Evolutionary conservation across 2,888 invertebrate species (phyloP), one percentile per base, ranked within the genome.

Genomic region (Drosophila putrida): DNA sequence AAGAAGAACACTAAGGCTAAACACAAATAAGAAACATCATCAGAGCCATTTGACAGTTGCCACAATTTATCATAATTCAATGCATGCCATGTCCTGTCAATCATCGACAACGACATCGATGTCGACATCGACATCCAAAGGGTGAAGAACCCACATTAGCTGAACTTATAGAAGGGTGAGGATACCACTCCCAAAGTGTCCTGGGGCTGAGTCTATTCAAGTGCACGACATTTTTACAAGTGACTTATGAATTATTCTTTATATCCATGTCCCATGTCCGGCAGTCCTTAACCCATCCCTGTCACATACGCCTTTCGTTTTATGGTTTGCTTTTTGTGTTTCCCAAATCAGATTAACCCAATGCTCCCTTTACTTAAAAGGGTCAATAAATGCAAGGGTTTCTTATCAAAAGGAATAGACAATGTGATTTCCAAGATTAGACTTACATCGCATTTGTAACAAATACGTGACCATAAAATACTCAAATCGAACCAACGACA

Each of bases 31-130:
- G 74, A 69, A 80, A 71, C 77, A 79, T 79, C 78, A 82, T 80
- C 84, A 72, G 62, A 76, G 82, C 80, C 82, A 83, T 88, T 90
- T 91, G 90, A 90, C 91, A 90, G 83, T 90, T 88, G 84, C 82
- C 86, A 91, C 90, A 90, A 90, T 91, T 90, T 89, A 90, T 91
- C 91, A 91, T 90, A 90, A 91, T 91, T 91, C 91, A 82, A 83
- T 86, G 79, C 83, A 89, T 84, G 88, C 68, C 81, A 82, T 77
- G 69, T 80, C 80, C 79, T 88, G 84, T 88, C 84, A 85, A 88
- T 84, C 83, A 88, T 66, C 60, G 39, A 31, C 31, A 41, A 10
- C 69, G 62, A 55, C 75, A 66, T 35, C 51, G 44, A 28, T 60
- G 50, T 20, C 74, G 49, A 50, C 80, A 50, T 46, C 58, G 38